A percentile compares a stretch with the other conserved stretches of the same genome.
phyloP scores from a whole-genome alignment of 1,140 invertebrate species.

The Arctopsyche grandis region DNA sequence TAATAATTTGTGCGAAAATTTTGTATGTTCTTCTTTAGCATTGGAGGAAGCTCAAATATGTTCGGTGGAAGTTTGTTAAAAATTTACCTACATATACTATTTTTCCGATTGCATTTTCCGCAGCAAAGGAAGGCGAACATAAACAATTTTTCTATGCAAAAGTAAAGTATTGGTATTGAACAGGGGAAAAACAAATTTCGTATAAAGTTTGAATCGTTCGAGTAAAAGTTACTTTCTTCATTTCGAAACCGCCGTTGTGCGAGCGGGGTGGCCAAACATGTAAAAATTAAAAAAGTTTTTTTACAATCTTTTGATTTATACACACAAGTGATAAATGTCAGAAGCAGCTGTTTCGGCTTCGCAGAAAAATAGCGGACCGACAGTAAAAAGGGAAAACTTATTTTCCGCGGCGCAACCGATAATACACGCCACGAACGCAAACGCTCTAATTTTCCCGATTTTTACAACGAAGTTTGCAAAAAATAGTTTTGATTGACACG shows the following conservation, averaged over 20 bases:
- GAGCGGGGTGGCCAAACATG: not conserved
- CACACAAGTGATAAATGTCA: conserved; percentile 26
- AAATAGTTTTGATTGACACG: too few species aligned
- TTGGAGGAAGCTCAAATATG: too few species aligned
- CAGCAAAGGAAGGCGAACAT: too few species aligned
- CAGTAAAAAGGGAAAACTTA: not conserved
- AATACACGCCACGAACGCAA: not conserved
- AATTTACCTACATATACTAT: too few species aligned
- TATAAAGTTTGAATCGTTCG: too few species aligned
- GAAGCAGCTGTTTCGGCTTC: conserved; percentile 13
- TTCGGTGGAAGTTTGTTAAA: too few species aligned
- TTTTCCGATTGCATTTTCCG: too few species aligned
- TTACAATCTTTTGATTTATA: conserved; percentile 29
- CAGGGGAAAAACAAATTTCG: too few species aligned
- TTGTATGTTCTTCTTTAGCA: too few species aligned
- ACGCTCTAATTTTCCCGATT: not conserved
- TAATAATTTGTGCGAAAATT: too few species aligned
- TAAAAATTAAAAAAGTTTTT: conserved; percentile 30
- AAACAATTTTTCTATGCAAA: too few species aligned
- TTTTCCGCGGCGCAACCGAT: conserved; percentile 2
- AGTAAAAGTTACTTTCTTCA: not conserved
- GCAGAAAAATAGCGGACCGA: not conserved
- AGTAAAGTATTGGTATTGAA: too few species aligned
- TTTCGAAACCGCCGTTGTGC: not conserved
- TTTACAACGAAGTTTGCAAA: not conserved